Evolutionary conservation across 2,797 vertebrate species (phyloP).

Genomic region (Danionella dracula): DNA sequence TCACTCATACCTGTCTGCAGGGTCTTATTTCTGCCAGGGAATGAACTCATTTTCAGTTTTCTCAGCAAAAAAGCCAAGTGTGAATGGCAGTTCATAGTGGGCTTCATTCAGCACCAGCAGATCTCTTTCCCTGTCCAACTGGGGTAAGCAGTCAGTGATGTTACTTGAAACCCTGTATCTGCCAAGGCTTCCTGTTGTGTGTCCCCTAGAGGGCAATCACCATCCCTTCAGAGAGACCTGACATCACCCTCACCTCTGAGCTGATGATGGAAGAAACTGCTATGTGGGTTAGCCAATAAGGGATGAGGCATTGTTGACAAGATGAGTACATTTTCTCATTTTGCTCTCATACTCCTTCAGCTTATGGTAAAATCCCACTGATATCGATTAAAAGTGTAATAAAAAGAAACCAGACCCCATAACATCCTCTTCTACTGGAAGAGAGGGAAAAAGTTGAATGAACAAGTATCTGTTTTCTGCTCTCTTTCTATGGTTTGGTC

Average conservation of each 20-base stretch:
- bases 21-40: neutral
- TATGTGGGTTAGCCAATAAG: conserved; percentile 57
- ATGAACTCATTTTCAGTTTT: neutral
- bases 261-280: conserved; percentile 55
- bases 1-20: neutral
- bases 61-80: conserved; percentile 31
- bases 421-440: neutral
- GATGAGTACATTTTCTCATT: conserved; percentile 1
- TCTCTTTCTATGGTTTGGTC: conserved; percentile 38
- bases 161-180: conserved; percentile 61
- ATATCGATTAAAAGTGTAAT: conserved; percentile 12
- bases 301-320: conserved; percentile 4
- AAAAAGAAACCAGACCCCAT: neutral
- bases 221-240: conserved; percentile 71
- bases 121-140: conserved; percentile 29
- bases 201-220: conserved; percentile 81
- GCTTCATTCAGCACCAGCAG: conserved; percentile 64
- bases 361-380: neutral
- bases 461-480: conserved; percentile 21
- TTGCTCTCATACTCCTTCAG: neutral
- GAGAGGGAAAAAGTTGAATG: conserved; percentile 2
- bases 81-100: conserved; percentile 56
- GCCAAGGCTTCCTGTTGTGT: conserved; percentile 66
- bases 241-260: conserved; percentile 62
- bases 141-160: conserved; percentile 64